Evolutionary conservation across 1,140 invertebrate genomes (phyloP).

Genomic region (Drosophila subpulchrella): DNA sequence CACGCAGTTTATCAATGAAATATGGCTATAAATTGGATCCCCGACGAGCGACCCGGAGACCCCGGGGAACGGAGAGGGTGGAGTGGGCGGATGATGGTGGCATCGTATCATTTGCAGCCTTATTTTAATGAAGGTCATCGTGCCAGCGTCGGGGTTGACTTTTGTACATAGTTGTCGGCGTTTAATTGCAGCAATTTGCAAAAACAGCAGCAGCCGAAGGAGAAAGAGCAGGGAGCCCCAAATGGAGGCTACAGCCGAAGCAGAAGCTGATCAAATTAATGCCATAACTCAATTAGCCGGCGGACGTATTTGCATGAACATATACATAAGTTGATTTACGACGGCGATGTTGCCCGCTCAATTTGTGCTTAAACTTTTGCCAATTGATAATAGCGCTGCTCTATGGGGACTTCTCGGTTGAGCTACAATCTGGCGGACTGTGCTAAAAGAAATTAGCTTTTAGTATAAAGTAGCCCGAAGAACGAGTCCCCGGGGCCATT

Average conservation of each 20-base stretch:
- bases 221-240: constrained; percentile 6
- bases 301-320: constrained; percentile 57
- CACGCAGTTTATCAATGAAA: constrained; percentile 73
- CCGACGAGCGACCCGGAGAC: constrained; percentile 19
- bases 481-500: constrained; percentile 20
- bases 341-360: constrained; percentile 46
- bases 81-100: constrained; percentile 26
- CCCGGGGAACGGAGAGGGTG: constrained; percentile 4
- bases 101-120: constrained; percentile 53
- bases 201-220: constrained; percentile 16
- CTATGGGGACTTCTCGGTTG: constrained; percentile 5
- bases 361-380: constrained; percentile 60
- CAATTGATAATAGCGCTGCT: constrained; percentile 49
- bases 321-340: constrained; percentile 52
- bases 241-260: constrained; percentile 13
- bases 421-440: constrained; percentile 7
- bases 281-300: constrained; percentile 76
- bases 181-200: constrained; percentile 78
- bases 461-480: constrained; percentile 10
- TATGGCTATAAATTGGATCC: constrained; percentile 70
- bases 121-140: constrained; percentile 69
- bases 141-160: constrained; percentile 45
- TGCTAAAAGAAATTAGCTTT: not conserved
- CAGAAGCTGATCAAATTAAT: constrained; percentile 75
- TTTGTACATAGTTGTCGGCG: constrained; percentile 40